Evolutionary conservation across 23 tunicate genomes (phyloP), one percentile per base, ranked within the genome.

Genomic region (Ascidia mentula): DNA sequence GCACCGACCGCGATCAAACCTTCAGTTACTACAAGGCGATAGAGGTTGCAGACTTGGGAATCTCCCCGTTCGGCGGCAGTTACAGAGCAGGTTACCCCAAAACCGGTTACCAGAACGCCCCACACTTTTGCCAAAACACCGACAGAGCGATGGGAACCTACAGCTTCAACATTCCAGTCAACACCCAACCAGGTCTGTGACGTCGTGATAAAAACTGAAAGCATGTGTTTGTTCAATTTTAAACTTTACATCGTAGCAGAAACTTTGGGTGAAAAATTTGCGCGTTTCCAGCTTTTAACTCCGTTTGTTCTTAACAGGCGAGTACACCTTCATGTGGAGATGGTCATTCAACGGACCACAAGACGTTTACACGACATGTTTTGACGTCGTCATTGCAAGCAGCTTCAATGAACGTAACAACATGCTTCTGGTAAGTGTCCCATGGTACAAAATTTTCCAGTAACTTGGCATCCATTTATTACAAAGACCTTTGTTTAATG

Each of bases 121-220:
- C 98, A 1, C 34, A 28, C 7, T 95, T 95, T 74, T 95, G 98
- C 65, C 88, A 90, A 33, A 79, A 90, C 79, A 95, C 98, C 20
- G 98, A 85, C 77, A 90, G 85, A 72, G 84, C 98, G 37, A 32
- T 95, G 88, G 96, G 85, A 42, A 95, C 98, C 32, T 95, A 89
- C 85, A 81, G 87, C 59, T 90, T 95, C 69, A 95, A 95, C 61
- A 91, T 95, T 9, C 98, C 98, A 0, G 42, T 46, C 59, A 77
- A 85, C 39, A 46, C 85, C 7, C 18, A 38, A 36, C 87, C 88
- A 40, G 96, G 96, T 91, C 77, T 12, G 72, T 31, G 15, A 12
- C 15, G n/a, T 31, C n/a, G 72, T 15, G 33, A 13, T 31, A 69
- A 69, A 69, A 31, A 9, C 15, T 42, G 15, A 42, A 42, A 9